A percentile compares a stretch with the other conserved stretches of the same genome.
phyloP scores from a whole-genome alignment of 2,797 vertebrate species.

The Nannoperca obscura region DNA sequence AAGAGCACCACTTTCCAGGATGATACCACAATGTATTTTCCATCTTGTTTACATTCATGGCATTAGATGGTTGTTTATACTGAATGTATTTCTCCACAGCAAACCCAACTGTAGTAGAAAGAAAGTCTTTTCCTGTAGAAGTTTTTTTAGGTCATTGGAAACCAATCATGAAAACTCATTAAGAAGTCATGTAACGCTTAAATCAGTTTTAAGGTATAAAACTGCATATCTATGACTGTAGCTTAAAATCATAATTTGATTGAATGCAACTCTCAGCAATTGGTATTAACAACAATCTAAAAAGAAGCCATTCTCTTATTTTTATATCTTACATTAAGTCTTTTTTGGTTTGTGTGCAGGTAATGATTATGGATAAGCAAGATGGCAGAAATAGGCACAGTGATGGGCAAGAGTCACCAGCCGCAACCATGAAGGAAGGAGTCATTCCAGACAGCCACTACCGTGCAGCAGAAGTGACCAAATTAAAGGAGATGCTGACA shows the following conservation, averaged over 20 bases:
- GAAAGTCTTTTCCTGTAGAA: not conserved
- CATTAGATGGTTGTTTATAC: constrained; percentile 17
- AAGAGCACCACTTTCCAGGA: constrained; percentile 23
- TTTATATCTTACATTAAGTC: not conserved
- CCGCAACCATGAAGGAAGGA: constrained; percentile 10
- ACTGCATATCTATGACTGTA: not conserved
- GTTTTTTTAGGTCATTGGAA: not conserved
- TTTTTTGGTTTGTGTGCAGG: constrained; percentile 50
- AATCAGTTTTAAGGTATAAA: not conserved
- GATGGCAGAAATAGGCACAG: not conserved
- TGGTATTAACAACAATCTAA: not conserved
- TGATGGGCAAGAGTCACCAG: constrained; percentile 32
- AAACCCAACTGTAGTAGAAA: not conserved
- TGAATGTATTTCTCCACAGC: constrained; percentile 7
- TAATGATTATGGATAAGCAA: constrained; percentile 62
- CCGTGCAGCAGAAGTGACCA: constrained; percentile 69
- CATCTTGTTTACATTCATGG: constrained; percentile 23
- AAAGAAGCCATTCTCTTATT: not conserved
- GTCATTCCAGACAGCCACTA: constrained; percentile 16
- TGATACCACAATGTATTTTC: constrained; percentile 15
- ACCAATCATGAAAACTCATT: not conserved
- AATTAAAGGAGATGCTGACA: constrained; percentile 86
- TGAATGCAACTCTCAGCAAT: not conserved
- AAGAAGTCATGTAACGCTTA: not conserved
- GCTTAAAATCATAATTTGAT: not conserved